Conservation (phyloP, 2,888 invertebrate species). For the Hypomecis punctinalis region DNA sequence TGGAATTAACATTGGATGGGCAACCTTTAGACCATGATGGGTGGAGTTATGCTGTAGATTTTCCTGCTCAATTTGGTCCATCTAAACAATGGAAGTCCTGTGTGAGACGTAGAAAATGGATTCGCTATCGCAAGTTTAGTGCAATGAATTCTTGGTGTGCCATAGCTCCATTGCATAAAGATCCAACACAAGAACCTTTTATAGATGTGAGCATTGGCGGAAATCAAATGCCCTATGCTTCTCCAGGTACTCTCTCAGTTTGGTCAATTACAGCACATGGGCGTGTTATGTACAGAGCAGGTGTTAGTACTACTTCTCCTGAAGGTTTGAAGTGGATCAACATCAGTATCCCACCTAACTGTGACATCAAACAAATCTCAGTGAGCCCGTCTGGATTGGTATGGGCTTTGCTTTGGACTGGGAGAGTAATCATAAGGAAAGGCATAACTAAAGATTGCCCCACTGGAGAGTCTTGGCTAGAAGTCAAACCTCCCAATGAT, state of each 20-base stretch:
- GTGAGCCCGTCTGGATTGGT: slow-evolving; percentile 94
- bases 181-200: slow-evolving; percentile 96
- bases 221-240: slow-evolving; percentile 91
- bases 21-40: slow-evolving; percentile 95
- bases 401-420: slow-evolving; percentile 94
- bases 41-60: slow-evolving; percentile 97
- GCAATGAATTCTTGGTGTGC: slow-evolving; percentile 97
- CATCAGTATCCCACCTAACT: slow-evolving; percentile 90
- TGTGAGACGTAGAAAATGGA: slow-evolving; percentile 95
- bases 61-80: slow-evolving; percentile 92
- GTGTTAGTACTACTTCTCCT: slow-evolving; percentile 92
- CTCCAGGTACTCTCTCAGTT: slow-evolving; percentile 90
- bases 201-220: slow-evolving; percentile 96
- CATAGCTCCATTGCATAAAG: slow-evolving; percentile 94
- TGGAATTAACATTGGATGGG: slow-evolving; percentile 93
- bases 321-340: slow-evolving; percentile 95
- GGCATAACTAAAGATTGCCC: slow-evolving; percentile 92
- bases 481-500: slow-evolving; percentile 89
- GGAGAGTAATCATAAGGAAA: slow-evolving; percentile 91
- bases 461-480: slow-evolving; percentile 91
- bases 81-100: slow-evolving; percentile 95
- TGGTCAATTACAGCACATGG: slow-evolving; percentile 98
- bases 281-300: slow-evolving; percentile 94
- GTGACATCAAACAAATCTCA: slow-evolving; percentile 93
- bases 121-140: slow-evolving; percentile 93